Base-by-base conservation (phyloP, 2,888 invertebrate species). In the Sarcophaga subvicina region DNA sequence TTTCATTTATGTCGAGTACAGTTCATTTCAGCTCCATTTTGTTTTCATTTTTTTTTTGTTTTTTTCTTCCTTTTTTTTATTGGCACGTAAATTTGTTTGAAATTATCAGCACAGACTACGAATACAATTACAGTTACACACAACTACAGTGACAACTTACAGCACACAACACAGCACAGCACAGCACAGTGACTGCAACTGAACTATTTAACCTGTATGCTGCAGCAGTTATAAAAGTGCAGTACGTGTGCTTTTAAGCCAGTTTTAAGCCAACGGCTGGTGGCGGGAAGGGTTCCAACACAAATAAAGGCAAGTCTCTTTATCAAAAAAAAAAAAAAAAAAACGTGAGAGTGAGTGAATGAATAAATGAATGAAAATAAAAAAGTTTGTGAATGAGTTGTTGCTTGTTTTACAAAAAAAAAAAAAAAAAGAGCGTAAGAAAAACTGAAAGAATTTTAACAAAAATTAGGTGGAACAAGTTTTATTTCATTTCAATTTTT, bases 31-130 rank as follows among this genome's bases (percentile, higher is more conserved):
- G 37, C 37, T 37, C 8, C 2, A 37, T 37, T 37, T 10, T 37
- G 2, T 37, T 10, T 10, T 2, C 2, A 10, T 37, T 37, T 37
- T 37, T 37, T 37, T 1, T 8, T 37, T 84, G n/a, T 37, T 37
- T 37, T 37, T 37, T 37, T 87, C 6, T 6, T 6, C 6, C 37
- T 37, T 37, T 37, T 37, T 37, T 37, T 37, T 87, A 81, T 84
- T 84, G 86, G 86, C 83, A 87, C 75, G 71, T 79, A 81, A 86
- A 86, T 81, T 81, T 84, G 83, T 81, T 79, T 66, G 78, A 83
- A 87, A 86, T 83, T 83, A 86, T 86, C 78, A 83, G 72, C 75
- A 85, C 49, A 71, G 37, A 37, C 37, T 37, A 37, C 37, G 37
- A 37, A 37, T 37, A 8, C 37, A 37, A 37, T 37, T 37, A 37